A percentile compares a stretch with the other conserved stretches of the same genome.
Evolutionary conservation across 2,113 vertebrate genomes (phyloP).

Genomic region (Microcebus jonahi): DNA sequence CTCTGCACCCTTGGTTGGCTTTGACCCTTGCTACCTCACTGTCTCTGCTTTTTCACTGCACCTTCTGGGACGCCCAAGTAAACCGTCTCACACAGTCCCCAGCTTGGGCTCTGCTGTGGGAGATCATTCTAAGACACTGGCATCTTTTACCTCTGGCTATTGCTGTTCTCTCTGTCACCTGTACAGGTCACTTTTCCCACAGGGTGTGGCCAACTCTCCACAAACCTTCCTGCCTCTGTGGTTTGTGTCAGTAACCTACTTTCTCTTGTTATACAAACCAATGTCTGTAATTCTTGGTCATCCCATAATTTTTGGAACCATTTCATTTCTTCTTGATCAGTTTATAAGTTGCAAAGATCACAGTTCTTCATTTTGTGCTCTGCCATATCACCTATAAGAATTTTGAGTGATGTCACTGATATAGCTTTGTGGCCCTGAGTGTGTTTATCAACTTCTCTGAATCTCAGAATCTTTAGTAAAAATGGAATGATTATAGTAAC

Average conservation of each 20-base stretch:
- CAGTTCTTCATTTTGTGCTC: too few species aligned
- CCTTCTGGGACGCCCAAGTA: not conserved
- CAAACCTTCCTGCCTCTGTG: not conserved
- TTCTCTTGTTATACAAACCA: not conserved
- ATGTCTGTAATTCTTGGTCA: not conserved
- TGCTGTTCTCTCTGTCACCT: not conserved
- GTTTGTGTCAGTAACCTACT: not conserved
- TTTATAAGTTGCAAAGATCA: not conserved
- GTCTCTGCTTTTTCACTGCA: not conserved
- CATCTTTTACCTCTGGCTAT: not conserved
- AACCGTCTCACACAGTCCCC: not conserved
- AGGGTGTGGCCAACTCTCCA: not conserved
- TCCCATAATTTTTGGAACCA: not conserved
- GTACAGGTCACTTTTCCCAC: not conserved
- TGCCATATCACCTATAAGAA: not conserved
- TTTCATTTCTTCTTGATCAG: not conserved
- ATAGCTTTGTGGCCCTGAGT: not conserved
- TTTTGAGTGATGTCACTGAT: not conserved
- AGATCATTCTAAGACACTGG: fast-evolving
- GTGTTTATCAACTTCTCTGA: not conserved
- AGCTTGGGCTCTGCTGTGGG: not conserved
- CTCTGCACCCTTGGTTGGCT: not conserved
- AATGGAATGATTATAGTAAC: not conserved
- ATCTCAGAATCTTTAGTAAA: not conserved
- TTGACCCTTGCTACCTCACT: not conserved